These are phyloP conservation scores for Listronotus oregonensis DNA, from an alignment of 1,140 invertebrate species.

Conservation along the genomic window DNA sequence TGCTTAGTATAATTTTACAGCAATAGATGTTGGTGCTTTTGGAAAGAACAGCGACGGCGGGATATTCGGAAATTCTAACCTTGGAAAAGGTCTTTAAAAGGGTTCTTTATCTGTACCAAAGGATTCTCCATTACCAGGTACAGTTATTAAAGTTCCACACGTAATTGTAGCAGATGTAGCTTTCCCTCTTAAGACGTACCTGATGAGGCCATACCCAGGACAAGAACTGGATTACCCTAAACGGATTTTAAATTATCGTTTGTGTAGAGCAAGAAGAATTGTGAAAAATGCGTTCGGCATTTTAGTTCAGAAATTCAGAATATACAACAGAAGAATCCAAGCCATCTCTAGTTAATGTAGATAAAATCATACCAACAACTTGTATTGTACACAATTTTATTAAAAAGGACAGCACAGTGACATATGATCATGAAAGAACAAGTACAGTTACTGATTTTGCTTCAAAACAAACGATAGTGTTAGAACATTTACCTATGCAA, in stretches of 20 bases:
- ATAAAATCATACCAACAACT: constrained; percentile 14
- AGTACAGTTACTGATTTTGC: not conserved
- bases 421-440: constrained; percentile 3
- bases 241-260: constrained; percentile 53
- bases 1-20: constrained; percentile 54
- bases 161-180: no score
- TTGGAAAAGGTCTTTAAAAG: no score
- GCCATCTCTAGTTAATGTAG: constrained; percentile 4
- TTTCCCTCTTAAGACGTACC: no score
- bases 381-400: no score
- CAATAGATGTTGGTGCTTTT: no score
- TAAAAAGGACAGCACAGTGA: constrained; percentile 6
- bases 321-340: constrained; percentile 10
- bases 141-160: no score
- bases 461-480: constrained; percentile 1
- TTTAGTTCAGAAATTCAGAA: constrained; percentile 11
- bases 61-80: no score
- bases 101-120: no score
- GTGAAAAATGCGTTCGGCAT: constrained; percentile 43
- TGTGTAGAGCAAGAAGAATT: constrained; percentile 51
- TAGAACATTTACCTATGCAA: no score
- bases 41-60: no score
- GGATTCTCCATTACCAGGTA: no score
- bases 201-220: no score
- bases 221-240: constrained; percentile 36